A percentile compares a stretch with the other conserved stretches of the same genome.
Conservation (phyloP, 2,113 vertebrate species). For the Ranitomeya imitator region DNA sequence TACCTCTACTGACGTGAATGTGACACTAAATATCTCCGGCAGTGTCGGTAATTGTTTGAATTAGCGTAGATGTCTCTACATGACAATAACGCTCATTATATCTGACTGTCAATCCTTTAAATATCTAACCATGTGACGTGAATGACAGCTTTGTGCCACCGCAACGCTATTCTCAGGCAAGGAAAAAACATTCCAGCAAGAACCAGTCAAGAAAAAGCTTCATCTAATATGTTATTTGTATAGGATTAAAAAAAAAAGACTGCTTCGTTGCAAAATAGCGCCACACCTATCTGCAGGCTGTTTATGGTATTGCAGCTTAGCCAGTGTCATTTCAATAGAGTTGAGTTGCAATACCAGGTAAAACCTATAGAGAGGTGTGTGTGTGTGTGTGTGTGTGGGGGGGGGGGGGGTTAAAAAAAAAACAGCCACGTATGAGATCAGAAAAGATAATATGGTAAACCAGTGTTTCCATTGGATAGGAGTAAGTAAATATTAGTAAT, state of each 20-base stretch:
- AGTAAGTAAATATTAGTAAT: too few relatives aligned
- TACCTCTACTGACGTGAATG: not conserved
- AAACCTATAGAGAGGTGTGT: too few relatives aligned
- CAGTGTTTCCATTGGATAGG: too few relatives aligned
- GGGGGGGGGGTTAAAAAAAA: too few relatives aligned
- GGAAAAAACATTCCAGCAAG: not conserved
- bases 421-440: too few relatives aligned
- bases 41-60: conserved; percentile 10
- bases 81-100: conserved; percentile 42
- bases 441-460: too few relatives aligned
- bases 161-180: not conserved
- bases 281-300: not conserved
- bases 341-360: not conserved
- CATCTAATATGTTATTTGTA: not conserved
- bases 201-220: not conserved
- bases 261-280: not conserved
- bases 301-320: not conserved
- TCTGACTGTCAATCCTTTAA: not conserved
- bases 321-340: not conserved
- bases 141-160: not conserved
- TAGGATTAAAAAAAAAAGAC: not conserved
- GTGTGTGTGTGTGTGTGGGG: too few relatives aligned
- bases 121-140: conserved; percentile 18
- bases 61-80: not conserved
- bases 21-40: not conserved